Evolutionary conservation across 2,113 vertebrate genomes (phyloP).

Genomic region (Physeter macrocephalus): DNA sequence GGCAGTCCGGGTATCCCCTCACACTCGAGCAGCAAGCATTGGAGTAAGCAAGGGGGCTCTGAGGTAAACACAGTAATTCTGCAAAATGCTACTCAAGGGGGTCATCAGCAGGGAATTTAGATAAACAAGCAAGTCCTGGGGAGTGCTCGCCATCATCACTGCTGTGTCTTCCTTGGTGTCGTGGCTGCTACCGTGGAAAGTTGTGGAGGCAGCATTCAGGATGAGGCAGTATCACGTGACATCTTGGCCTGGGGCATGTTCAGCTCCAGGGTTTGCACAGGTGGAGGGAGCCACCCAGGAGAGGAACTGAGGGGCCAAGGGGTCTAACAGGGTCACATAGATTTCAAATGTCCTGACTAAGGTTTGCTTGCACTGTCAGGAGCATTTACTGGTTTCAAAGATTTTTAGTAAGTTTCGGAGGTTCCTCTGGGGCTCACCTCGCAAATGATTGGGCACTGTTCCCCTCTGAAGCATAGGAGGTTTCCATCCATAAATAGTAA

Average conservation of each 20-base stretch:
- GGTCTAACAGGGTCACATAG: background rate
- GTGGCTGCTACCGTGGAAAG: fast-evolving
- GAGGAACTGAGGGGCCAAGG: background rate
- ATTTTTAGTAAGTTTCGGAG: background rate
- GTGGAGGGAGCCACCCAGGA: background rate
- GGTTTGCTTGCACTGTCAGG: background rate
- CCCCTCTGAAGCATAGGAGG: background rate
- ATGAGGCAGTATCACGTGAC: background rate
- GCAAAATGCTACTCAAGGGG: background rate
- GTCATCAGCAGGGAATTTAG: too few relatives aligned
- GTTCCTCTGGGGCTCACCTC: background rate
- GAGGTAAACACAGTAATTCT: background rate
- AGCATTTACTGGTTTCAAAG: background rate
- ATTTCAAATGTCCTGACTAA: background rate
- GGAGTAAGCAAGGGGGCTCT: too few relatives aligned
- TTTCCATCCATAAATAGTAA: background rate
- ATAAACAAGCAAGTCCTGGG: background rate
- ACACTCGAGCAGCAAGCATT: background rate
- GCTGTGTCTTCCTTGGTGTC: background rate
- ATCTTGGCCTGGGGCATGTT: fast-evolving
- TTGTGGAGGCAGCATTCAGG: background rate
- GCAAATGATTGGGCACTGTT: background rate
- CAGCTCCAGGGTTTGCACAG: background rate
- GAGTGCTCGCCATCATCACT: background rate
- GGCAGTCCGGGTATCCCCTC: background rate